A percentile compares a stretch with the other conserved stretches of the same genome.
Conservation (phyloP, 1,140 invertebrate genomes). For the Calephelis nemesis region DNA sequence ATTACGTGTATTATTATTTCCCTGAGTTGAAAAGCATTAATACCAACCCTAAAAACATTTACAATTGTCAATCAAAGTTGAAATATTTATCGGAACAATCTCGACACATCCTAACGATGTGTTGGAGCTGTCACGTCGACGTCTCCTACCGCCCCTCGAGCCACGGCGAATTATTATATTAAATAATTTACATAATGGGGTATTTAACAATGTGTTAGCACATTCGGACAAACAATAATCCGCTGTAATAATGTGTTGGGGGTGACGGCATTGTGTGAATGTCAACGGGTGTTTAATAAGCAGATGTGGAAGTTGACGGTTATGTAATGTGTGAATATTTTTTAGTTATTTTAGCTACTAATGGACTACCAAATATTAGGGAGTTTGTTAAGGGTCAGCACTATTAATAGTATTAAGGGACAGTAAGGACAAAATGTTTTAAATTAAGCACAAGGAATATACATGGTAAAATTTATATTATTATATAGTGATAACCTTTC, state of each 20-base stretch:
- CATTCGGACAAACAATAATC: constrained; percentile 16
- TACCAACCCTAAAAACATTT: constrained; percentile 1
- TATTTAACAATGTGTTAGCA: constrained; percentile 23
- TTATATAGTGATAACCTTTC: too few relatives aligned
- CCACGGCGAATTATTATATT: constrained; percentile 26
- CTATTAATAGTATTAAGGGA: too few relatives aligned
- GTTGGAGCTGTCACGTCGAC: constrained; percentile 1
- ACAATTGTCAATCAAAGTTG: constrained; percentile 12
- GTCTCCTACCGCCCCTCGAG: background rate
- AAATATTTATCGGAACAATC: constrained; percentile 16
- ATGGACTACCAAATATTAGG: too few relatives aligned
- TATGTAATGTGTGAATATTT: background rate
- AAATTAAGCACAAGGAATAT: too few relatives aligned
- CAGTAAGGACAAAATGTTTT: too few relatives aligned
- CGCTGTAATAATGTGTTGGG: constrained; percentile 14
- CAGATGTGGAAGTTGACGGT: constrained; percentile 22
- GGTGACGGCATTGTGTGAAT: constrained; percentile 3
- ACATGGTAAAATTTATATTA: too few relatives aligned
- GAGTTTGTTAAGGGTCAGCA: too few relatives aligned
- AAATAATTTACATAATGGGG: constrained; percentile 30
- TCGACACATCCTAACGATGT: constrained; percentile 10
- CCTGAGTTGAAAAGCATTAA: background rate
- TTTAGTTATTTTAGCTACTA: too few relatives aligned
- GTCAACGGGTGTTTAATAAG: constrained; percentile 10
- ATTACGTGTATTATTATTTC: too few relatives aligned